Evolutionary conservation across 1,140 invertebrate genomes (phyloP), one percentile per base, ranked within the genome.

Genomic region (Diabrotica virgifera): DNA sequence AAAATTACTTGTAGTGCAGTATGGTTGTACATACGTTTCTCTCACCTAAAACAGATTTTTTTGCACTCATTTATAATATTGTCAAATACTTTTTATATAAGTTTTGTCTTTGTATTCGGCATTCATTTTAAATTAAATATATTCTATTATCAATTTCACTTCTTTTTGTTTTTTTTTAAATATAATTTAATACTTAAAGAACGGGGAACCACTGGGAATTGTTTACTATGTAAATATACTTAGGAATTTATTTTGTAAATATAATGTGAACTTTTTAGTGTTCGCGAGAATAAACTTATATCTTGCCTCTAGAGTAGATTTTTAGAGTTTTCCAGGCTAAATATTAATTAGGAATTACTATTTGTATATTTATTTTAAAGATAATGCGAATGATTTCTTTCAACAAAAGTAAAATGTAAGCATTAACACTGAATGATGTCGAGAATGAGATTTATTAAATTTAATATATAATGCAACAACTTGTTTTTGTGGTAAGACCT

Each of bases 51-150:
- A 63, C 51, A 59, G 70, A 68, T 58, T 71, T 66, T 63, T 70
- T 68, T 68, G 68, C 72, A 74, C 72, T 67, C 8, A 50, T 71
- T 73, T 74, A 65, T 59, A 68, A 67, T 64, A 73, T 64, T 70
- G 57, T 71, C 73, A 58, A 46, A 67, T 74, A 70, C 40, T 72
- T 70, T 73, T 72, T 75, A 72, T 74, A 70, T 65, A 59, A 70
- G 71, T 76, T 79, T 69, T 74, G 71, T 76, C 70, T 75, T 74
- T 79, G 76, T 74, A 79, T 68, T 76, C 75, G 67, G 61, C 64
- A 72, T 73, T 10, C 74, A 52, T 71, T 76, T 74, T 73, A 73
- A 72, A 74, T 75, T 74, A 77, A 76, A 79, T 76, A 74, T 76
- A 72, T 73, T 74, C 67, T 76, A 72, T 73, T 75, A 62, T 70